Conservation (phyloP, 2,113 vertebrate genomes). For the Semnornis frantzii region DNA sequence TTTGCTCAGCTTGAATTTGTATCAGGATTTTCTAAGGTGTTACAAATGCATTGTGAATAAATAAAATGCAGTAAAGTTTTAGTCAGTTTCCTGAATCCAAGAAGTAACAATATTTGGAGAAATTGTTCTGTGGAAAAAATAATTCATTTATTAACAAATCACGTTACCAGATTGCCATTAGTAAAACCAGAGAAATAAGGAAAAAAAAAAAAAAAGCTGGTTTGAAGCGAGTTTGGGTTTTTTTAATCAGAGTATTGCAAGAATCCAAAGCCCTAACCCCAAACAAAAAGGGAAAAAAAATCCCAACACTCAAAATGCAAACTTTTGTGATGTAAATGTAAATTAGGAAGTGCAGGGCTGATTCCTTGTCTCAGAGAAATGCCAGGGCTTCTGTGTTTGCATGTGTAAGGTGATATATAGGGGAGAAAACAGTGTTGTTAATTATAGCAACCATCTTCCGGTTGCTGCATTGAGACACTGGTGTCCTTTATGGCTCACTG, state of each 20-base stretch:
- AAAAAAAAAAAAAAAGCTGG: accelerated
- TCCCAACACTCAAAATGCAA: not conserved
- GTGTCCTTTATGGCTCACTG: not conserved
- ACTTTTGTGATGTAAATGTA: not conserved
- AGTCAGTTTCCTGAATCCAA: not conserved
- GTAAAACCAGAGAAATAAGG: not conserved
- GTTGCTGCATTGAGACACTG: not conserved
- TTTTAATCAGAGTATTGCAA: not conserved
- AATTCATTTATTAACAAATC: not conserved
- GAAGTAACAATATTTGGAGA: not conserved
- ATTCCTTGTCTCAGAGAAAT: not conserved
- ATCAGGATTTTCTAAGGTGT: not conserved
- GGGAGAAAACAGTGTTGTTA: not conserved
- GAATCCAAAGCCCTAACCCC: not conserved
- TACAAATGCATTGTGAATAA: not conserved
- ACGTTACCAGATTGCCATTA: not conserved
- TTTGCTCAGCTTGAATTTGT: not conserved
- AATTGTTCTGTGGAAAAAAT: not conserved
- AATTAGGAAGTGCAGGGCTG: not conserved
- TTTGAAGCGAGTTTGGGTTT: not conserved
- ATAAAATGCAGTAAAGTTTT: not conserved
- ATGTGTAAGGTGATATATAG: not conserved
- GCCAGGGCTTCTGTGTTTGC: not conserved
- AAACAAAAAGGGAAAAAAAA: too few species aligned
- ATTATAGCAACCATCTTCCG: not conserved